Base-by-base conservation (phyloP, 1,140 invertebrate genomes). In the Calliopsis andreniformis region DNA sequence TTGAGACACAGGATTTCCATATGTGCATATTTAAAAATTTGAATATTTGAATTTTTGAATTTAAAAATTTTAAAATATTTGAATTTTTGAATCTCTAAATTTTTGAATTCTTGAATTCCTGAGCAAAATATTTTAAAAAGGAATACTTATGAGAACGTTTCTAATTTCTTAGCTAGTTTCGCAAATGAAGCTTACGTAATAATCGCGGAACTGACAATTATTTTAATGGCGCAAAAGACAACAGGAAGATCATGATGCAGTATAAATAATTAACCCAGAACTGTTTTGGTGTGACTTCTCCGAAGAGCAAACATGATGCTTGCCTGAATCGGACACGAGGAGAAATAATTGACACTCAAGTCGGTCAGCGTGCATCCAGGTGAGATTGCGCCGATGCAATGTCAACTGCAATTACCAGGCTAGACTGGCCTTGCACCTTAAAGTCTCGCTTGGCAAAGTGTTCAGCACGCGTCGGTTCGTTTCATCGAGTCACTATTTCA, bases 341-440 rank as follows among this genome's bases (percentile, higher is more conserved):
- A 5, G 5, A 56, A 43, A 56, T 56, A 47, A 55, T 69, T 45
- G 28, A 59, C 12, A 53, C 16, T 12, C 30, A 20, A n/a, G 16
- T 20, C 8, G 30, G 16, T 32, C 16, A 14, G 16, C 12, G 23
- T 8, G 18, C 30, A 62, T 68, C 42, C 23, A 7, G 20, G 14
- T 14, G 32, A 25, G 10, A 55, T 47, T 30, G 20, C 4, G 8
- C 14, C 42, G 51, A 35, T 62, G 55, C 45, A 47, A 25, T 49
- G 42, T 70, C 53, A 47, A 76, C 25, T 47, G 47, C 20, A 63
- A 64, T 64, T 59, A 35, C 43, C 2, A 51, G 25, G 6, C n/a
- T 23, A 32, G 30, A 66, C 35, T 12, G 59, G 28, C 66, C 70
- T 83, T 83, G 76, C 53, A 75, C 55, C 71, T 80, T 67, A 58